These are phyloP conservation scores for Lottia gigantea DNA, from an alignment of 2,888 invertebrate genomes.

Conservation along the genomic window DNA sequence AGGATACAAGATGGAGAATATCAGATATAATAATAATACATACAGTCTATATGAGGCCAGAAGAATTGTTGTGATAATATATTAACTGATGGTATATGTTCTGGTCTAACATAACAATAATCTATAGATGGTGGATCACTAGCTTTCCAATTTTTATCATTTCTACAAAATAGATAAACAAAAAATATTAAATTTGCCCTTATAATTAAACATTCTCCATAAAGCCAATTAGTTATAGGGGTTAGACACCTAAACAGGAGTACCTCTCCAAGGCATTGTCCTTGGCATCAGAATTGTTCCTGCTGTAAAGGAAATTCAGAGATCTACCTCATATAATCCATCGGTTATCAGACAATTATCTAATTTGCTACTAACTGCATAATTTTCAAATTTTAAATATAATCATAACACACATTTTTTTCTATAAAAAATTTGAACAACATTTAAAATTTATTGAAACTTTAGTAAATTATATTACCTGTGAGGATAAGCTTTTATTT, in stretches of 20 bases:
- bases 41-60: conserved; percentile 93
- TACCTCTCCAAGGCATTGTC: neutral
- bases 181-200: no score
- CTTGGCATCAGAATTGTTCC: neutral
- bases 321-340: no score
- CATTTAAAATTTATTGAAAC: neutral
- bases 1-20: no score
- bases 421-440: neutral
- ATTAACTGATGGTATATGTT: conserved; percentile 89
- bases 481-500: conserved; percentile 71
- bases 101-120: conserved; percentile 87
- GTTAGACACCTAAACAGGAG: no score
- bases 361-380: no score
- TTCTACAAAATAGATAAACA: conserved; percentile 40
- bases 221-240: no score
- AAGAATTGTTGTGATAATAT: conserved; percentile 84
- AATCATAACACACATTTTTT: neutral
- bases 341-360: no score
- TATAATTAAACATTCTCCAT: no score
- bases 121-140: conserved; percentile 77
- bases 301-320: no score
- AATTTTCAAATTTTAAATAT: no score
- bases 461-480: conserved; percentile 29
- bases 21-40: conserved; percentile 60
- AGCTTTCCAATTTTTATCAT: conserved; percentile 65